phyloP scores from a whole-genome alignment of 1,140 invertebrate species.

The Solenopsis invicta region DNA sequence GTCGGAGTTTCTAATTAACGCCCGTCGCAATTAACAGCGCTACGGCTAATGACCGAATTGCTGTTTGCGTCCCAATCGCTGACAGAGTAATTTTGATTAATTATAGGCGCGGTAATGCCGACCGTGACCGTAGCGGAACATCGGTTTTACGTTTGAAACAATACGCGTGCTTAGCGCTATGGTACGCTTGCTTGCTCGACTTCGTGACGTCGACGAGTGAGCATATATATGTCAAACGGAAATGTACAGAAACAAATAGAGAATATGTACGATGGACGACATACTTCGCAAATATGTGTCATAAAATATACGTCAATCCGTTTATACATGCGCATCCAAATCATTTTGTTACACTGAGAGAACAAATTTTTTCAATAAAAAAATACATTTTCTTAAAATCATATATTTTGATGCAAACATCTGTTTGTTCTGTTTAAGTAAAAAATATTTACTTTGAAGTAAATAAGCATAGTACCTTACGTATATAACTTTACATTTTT shows the following conservation, averaged over 20 bases:
- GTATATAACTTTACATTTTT: too few relatives aligned
- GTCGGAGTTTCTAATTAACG: conserved; percentile 65
- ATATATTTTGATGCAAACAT: too few relatives aligned
- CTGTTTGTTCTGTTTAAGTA: too few relatives aligned
- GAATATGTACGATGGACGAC: background rate
- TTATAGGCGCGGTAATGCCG: conserved; percentile 64
- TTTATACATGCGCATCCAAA: background rate
- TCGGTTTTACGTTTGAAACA: conserved; percentile 51
- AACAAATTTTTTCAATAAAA: too few relatives aligned
- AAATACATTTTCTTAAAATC: too few relatives aligned
- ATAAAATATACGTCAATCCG: background rate
- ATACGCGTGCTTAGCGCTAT: conserved; percentile 42
- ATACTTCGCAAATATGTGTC: background rate
- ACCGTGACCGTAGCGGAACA: conserved; percentile 58
- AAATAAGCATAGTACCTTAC: too few relatives aligned
- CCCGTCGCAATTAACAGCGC: conserved; percentile 64
- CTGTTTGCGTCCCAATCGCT: conserved; percentile 64
- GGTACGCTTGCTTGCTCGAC: conserved; percentile 19
- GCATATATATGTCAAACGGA: background rate
- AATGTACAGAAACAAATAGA: background rate
- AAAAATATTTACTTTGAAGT: too few relatives aligned
- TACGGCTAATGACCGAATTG: conserved; percentile 64
- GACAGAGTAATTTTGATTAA: conserved; percentile 70
- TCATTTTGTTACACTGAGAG: background rate
- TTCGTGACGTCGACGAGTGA: conserved; percentile 12